Evolutionary conservation across 2,888 invertebrate species (phyloP).

Genomic region (Bombylius discolor): DNA sequence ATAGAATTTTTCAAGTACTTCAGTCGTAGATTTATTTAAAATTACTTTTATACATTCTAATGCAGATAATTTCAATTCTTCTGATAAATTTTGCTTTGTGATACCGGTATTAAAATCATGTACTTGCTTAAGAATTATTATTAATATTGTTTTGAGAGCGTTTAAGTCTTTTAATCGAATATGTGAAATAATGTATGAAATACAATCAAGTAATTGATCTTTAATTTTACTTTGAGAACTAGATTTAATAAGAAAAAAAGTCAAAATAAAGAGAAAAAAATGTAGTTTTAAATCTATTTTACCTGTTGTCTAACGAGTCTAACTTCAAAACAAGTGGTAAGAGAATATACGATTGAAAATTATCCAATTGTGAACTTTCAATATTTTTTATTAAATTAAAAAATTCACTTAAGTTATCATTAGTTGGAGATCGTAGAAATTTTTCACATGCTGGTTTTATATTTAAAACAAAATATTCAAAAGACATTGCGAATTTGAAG

Average conservation of each 20-base stretch:
- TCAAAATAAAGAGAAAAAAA: neutral
- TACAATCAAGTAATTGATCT: neutral
- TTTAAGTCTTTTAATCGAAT: slow-evolving; percentile 25
- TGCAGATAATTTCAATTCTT: slow-evolving; percentile 31
- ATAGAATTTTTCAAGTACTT: slow-evolving; percentile 44
- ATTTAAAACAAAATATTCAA: slow-evolving; percentile 25
- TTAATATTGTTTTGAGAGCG: slow-evolving; percentile 27
- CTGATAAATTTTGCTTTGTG: slow-evolving; percentile 24
- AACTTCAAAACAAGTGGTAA: slow-evolving; percentile 30
- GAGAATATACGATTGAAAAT: slow-evolving; percentile 28
- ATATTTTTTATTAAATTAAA: slow-evolving; percentile 23
- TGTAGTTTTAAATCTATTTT: slow-evolving; percentile 4
- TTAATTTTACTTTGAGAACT: neutral
- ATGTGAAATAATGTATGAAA: slow-evolving; percentile 14
- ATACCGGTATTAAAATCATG: slow-evolving; percentile 21
- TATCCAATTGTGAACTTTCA: slow-evolving; percentile 25
- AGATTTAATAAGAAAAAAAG: neutral
- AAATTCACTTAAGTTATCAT: slow-evolving; percentile 20
- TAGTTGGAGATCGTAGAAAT: slow-evolving; percentile 24
- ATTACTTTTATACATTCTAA: slow-evolving; percentile 26
- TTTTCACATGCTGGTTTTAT: slow-evolving; percentile 29
- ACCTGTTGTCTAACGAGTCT: slow-evolving; percentile 26
- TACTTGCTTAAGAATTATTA: slow-evolving; percentile 27
- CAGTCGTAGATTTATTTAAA: slow-evolving; percentile 26
- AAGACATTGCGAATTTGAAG: slow-evolving; percentile 16